Conservation (phyloP, 2,888 invertebrate species). For the Cheilosia variabilis region DNA sequence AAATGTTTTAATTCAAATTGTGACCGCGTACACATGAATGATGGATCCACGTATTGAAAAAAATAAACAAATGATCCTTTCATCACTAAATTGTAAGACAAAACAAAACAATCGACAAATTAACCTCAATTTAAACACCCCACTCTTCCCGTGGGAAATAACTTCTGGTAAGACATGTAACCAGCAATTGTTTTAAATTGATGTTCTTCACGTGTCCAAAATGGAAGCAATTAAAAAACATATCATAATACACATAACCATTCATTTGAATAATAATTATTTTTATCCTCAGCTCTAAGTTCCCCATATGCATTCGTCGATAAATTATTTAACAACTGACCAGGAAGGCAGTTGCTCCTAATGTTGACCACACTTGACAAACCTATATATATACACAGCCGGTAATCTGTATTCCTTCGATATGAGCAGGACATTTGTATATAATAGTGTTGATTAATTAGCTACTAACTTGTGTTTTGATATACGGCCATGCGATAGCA, state of each 20-base stretch:
- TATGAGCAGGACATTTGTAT: conserved; percentile 29
- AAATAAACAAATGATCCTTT: too few relatives aligned
- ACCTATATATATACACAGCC: background rate
- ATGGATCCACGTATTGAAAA: too few relatives aligned
- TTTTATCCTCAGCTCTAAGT: conserved; percentile 41
- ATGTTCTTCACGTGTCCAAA: background rate
- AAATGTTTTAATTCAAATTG: too few relatives aligned
- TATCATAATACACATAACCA: conserved; percentile 16
- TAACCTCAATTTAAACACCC: background rate
- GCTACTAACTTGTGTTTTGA: conserved; percentile 53
- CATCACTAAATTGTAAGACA: too few relatives aligned
- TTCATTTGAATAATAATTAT: conserved; percentile 44
- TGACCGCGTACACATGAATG: too few relatives aligned
- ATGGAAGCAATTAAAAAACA: background rate
- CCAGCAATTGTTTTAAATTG: conserved; percentile 14
- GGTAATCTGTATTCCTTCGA: conserved; percentile 25
- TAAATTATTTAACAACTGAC: conserved; percentile 52
- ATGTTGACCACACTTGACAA: conserved; percentile 14
- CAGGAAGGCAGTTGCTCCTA: conserved; percentile 26
- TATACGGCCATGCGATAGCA: conserved; percentile 53
- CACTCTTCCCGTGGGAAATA: background rate
- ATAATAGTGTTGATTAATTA: conserved; percentile 50
- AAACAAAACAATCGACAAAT: background rate
- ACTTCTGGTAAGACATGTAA: background rate
- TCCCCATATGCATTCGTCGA: conserved; percentile 27